Base-by-base conservation (phyloP, 1,140 invertebrate species). In the Lepidurus packardi region DNA sequence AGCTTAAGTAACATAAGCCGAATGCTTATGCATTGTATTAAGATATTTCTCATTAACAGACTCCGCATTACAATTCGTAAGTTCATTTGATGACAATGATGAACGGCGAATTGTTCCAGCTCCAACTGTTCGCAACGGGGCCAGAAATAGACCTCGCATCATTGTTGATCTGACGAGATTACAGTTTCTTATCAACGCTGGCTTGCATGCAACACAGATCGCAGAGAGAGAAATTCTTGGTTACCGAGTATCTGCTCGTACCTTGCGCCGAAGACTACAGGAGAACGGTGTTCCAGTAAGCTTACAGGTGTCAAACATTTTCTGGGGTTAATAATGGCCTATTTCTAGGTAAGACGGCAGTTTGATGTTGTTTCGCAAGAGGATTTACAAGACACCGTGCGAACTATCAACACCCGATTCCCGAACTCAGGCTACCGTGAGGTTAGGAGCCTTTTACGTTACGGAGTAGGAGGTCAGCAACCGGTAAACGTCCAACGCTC, bases 391-490 rank as follows among this genome's bases (percentile, higher is more conserved):
- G 4, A 11, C 45, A 16, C 3, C 16, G 45, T 47, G 16, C 45
- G 45, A 47, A 47, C 45, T 47, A 47, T 47, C 45, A 47, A 47
- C 45, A 47, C 9, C 45, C 45, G 16, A 47, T 47, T 47, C 45
- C 45, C 45, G 45, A 47, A 47, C 16, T 47, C 45, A 11, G 45
- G 45, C 45, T 47, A 3, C 45, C 45, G 45, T 47, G 45, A 47
- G 45, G 45, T 47, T 2, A 47, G 45, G 3, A 47, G 45, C 45
- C 45, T 47, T 47, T 47, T 47, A 47, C 2, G 45, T 11, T 47
- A 47, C 45, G 45, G 45, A 47, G 45, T 47, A 47, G 45, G 45
- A 47, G 45, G 45, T 47, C 45, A 47, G 45, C 45, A 47, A 47
- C 45, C 45, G 16, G 45, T 47, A 16, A 47, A 47, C 45, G 45